Evolutionary conservation across 2,797 vertebrate genomes (phyloP).

Genomic region (Fistularia tabacaria): DNA sequence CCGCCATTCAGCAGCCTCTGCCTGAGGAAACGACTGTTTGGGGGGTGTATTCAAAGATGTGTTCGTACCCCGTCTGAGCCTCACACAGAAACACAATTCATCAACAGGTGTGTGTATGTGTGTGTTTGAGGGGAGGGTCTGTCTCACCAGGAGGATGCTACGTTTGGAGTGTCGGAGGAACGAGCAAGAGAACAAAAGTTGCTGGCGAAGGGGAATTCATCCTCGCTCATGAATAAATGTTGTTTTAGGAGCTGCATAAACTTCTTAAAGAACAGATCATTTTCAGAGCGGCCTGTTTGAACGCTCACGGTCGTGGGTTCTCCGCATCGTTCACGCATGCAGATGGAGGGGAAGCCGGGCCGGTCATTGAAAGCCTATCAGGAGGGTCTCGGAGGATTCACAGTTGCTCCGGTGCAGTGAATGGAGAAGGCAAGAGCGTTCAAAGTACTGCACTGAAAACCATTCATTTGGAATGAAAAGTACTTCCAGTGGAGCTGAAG

Average conservation of each 20-base stretch:
- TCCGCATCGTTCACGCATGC: too few species aligned
- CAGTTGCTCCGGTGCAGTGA: too few species aligned
- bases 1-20: constrained; percentile 46
- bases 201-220: constrained; percentile 49
- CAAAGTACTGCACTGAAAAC: too few species aligned
- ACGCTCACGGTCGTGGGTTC: too few species aligned
- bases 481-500: constrained; percentile 45
- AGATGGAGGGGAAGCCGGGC: too few species aligned
- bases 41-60: constrained; percentile 40
- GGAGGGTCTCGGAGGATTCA: too few species aligned
- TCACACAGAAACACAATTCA: constrained; percentile 58
- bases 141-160: constrained; percentile 50
- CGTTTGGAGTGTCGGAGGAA: constrained; percentile 54
- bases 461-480: constrained; percentile 45
- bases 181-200: constrained; percentile 65
- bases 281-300: too few species aligned
- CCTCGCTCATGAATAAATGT: constrained; percentile 19
- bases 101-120: constrained; percentile 67
- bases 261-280: neutral
- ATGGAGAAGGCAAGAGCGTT: too few species aligned
- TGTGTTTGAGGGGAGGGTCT: constrained; percentile 49
- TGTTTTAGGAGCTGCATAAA: neutral
- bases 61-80: constrained; percentile 36
- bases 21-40: constrained; percentile 46
- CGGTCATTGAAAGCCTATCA: too few species aligned